Evolutionary conservation across 2,888 invertebrate species (phyloP).

Genomic region (Diogma glabrata): DNA sequence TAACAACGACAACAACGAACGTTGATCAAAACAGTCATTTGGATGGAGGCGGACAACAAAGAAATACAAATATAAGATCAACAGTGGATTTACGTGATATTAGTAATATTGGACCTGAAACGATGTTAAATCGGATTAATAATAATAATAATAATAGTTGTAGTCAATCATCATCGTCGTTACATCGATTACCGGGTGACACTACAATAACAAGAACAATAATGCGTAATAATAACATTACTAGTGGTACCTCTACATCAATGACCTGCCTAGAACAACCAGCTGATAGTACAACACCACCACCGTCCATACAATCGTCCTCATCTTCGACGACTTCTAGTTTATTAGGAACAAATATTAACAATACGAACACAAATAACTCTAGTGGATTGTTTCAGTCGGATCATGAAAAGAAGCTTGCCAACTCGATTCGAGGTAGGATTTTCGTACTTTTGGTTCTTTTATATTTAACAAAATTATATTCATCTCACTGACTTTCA

Average conservation of each 20-base stretch:
- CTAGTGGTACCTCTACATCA: conserved; percentile 7
- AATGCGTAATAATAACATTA: background rate
- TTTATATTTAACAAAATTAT: too few relatives aligned
- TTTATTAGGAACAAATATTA: conserved; percentile 6
- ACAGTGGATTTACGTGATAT: conserved; percentile 19
- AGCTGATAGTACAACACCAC: conserved; percentile 27
- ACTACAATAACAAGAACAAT: conserved; percentile 22
- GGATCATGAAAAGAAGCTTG: conserved; percentile 25
- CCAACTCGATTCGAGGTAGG: conserved; percentile 27
- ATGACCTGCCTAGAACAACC: conserved; percentile 20
- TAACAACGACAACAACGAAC: conserved; percentile 17
- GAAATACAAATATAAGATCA: conserved; percentile 18
- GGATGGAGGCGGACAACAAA: conserved; percentile 12
- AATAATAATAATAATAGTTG: background rate
- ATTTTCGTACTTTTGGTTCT: too few relatives aligned
- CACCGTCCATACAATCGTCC: conserved; percentile 21
- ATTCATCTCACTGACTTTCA: too few relatives aligned
- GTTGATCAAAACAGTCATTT: too few relatives aligned
- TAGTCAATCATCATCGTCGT: background rate
- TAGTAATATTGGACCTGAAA: background rate
- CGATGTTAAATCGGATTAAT: background rate
- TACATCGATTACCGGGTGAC: conserved; percentile 22
- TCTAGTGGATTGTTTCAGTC: background rate
- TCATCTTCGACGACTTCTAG: conserved; percentile 13
- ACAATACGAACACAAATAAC: conserved; percentile 5